Conservation (phyloP, 92 coral and sea anemone species). For the Zoanthus sansibaricus region DNA sequence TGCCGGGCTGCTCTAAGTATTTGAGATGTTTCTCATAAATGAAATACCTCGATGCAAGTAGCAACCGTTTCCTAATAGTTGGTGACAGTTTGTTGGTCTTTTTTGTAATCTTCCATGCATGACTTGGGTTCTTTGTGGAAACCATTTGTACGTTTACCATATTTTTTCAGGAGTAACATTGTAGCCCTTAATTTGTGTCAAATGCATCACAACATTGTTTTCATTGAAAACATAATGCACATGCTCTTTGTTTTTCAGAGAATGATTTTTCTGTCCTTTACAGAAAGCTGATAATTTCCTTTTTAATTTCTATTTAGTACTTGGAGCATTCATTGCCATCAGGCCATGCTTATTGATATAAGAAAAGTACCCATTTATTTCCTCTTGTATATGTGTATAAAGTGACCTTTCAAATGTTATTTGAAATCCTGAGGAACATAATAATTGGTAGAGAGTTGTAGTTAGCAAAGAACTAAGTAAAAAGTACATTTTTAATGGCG, state of each 20-base stretch:
- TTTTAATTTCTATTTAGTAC: not conserved
- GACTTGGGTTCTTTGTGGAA: not conserved
- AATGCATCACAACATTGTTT: not conserved
- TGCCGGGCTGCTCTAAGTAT: not conserved
- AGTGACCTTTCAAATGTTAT: not conserved
- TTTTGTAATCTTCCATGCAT: conserved; percentile 1
- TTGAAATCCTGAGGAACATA: too few relatives aligned
- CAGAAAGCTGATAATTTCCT: not conserved
- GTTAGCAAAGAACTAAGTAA: too few relatives aligned
- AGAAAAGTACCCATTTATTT: not conserved
- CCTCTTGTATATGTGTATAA: not conserved
- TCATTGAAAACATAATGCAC: not conserved
- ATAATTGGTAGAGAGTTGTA: too few relatives aligned
- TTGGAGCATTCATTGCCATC: not conserved
- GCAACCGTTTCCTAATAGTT: not conserved
- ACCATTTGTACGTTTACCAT: conserved; percentile 3
- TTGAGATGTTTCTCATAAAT: conserved; percentile 64
- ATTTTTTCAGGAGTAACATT: not conserved
- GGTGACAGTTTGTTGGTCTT: conserved; percentile 7
- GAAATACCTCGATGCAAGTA: conserved; percentile 43
- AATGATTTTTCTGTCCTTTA: not conserved
- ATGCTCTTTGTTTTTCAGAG: conserved; percentile 1
- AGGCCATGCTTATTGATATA: not conserved
- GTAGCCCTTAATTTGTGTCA: not conserved
- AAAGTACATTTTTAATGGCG: too few relatives aligned